Evolutionary conservation across 2,113 vertebrate species (phyloP).

Genomic region (Leptocoma aspasia): DNA sequence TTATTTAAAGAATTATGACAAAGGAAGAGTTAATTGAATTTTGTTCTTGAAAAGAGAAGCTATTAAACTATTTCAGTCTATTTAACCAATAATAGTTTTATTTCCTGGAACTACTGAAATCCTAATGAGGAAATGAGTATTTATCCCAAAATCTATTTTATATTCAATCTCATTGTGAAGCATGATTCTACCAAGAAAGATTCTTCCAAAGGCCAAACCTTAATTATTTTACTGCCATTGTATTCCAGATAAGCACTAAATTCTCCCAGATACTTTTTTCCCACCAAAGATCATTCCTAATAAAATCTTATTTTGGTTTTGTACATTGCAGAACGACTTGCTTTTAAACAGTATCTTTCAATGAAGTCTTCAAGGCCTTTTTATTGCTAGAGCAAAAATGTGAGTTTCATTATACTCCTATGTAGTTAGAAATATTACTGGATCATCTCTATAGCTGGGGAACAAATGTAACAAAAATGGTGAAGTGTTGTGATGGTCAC

Average conservation of each 20-base stretch:
- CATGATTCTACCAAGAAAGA: neutral
- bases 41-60: neutral
- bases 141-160: neutral
- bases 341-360: neutral
- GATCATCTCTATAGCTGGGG: neutral
- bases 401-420: neutral
- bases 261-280: neutral
- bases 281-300: neutral
- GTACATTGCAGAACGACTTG: neutral
- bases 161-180: neutral
- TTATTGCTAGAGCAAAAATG: neutral
- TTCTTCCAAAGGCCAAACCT: neutral
- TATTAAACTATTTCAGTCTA: neutral
- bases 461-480: neutral
- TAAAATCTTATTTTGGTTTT: neutral
- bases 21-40: neutral
- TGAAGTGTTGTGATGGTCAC: accelerated
- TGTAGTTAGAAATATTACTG: neutral
- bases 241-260: neutral
- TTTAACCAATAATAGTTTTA: neutral
- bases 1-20: neutral
- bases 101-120: neutral
- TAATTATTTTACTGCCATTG: neutral
- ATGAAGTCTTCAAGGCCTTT: neutral
- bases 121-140: neutral